Conservation (phyloP, 2,888 invertebrate genomes). For the Plagiodera versicolora region DNA sequence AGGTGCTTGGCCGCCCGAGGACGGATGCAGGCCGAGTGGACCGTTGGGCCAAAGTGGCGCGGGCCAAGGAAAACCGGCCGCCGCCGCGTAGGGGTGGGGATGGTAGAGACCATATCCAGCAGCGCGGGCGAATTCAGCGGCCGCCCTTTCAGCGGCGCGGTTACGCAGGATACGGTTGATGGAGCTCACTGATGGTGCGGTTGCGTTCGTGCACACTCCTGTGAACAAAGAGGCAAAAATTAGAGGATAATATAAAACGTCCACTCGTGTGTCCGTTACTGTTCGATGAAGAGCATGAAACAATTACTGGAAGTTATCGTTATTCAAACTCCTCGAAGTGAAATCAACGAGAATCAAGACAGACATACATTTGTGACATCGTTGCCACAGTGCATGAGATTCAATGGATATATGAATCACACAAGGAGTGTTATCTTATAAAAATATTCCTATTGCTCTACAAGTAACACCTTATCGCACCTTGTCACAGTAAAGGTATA, state of each 20-base stretch:
- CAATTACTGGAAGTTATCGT: no score
- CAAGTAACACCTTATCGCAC: no score
- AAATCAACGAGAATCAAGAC: no score
- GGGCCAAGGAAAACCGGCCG: conserved; percentile 56
- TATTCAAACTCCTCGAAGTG: no score
- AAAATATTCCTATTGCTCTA: no score
- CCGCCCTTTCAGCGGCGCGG: conserved; percentile 93
- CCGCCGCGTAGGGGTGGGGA: conserved; percentile 71
- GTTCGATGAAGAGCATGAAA: no score
- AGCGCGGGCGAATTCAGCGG: conserved; percentile 91
- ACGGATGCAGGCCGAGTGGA: conserved; percentile 51
- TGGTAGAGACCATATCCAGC: conserved; percentile 87
- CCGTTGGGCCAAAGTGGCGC: conserved; percentile 65
- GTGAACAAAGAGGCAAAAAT: conserved; percentile 43
- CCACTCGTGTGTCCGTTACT: no score
- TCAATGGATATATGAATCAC: no score
- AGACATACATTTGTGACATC: no score
- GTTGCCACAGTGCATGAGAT: no score
- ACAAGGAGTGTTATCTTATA: no score
- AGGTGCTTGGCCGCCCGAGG: conserved; percentile 59
- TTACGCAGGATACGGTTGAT: conserved; percentile 96
- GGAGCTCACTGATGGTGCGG: conserved; percentile 95
- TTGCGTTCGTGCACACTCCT: conserved; percentile 94
- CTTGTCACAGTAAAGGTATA: no score
- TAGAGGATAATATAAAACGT: not conserved